phyloP scores from a whole-genome alignment of 1,140 invertebrate genomes.

The Rhizoglyphus robini region DNA sequence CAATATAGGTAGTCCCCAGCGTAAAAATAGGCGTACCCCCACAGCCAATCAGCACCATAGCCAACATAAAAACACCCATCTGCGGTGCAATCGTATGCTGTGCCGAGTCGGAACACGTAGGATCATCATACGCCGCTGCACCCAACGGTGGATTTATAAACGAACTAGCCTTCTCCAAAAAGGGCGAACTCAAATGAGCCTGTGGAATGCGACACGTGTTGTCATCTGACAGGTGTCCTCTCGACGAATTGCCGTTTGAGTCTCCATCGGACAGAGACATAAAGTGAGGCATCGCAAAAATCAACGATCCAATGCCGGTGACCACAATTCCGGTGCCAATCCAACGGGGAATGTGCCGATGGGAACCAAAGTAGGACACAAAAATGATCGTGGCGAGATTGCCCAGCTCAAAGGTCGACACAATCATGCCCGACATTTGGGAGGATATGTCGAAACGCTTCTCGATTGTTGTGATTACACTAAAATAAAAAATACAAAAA shows the following conservation, averaged over 20 bases:
- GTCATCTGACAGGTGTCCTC: slow-evolving; percentile 15
- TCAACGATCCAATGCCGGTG: slow-evolving; percentile 40
- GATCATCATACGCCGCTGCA: slow-evolving; percentile 21
- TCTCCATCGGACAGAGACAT: slow-evolving; percentile 25
- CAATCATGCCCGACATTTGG: slow-evolving; percentile 75
- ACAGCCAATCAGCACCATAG: slow-evolving; percentile 41
- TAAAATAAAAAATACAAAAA: slow-evolving; percentile 37
- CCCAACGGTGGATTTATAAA: slow-evolving; percentile 25
- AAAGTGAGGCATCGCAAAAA: slow-evolving; percentile 42
- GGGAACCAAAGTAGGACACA: slow-evolving; percentile 79
- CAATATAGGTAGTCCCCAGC: slow-evolving; percentile 43
- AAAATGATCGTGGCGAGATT: slow-evolving; percentile 90
- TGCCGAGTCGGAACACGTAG: slow-evolving; percentile 24
- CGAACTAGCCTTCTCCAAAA: slow-evolving; percentile 24
- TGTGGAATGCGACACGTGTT: slow-evolving; percentile 27
- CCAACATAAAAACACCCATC: slow-evolving; percentile 39
- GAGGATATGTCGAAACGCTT: slow-evolving; percentile 90
- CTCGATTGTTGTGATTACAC: slow-evolving; percentile 91
- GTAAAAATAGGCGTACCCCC: slow-evolving; percentile 43
- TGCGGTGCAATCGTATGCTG: slow-evolving; percentile 32
- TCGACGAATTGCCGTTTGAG: background rate
- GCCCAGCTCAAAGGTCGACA: slow-evolving; percentile 86
- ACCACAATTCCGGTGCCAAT: slow-evolving; percentile 59
- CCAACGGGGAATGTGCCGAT: slow-evolving; percentile 83
- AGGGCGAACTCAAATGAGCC: slow-evolving; percentile 24